phyloP scores from a whole-genome alignment of 1,140 invertebrate species.

The Neelides sp. region DNA sequence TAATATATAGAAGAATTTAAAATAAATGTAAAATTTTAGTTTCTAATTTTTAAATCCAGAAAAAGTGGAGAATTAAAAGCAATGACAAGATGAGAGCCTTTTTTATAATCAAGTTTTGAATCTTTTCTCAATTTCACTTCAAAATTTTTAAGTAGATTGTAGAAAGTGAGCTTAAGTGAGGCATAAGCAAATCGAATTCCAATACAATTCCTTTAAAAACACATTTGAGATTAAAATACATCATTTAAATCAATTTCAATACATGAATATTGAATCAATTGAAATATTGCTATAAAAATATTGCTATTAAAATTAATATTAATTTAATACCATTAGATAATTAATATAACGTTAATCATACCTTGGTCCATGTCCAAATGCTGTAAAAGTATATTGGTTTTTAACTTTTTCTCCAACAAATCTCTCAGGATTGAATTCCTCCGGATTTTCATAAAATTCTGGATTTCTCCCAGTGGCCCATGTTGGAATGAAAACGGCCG shows the following conservation, averaged over 20 bases:
- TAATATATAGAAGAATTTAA: too few relatives aligned
- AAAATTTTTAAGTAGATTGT: slow-evolving; percentile 17
- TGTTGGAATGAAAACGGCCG: slow-evolving; percentile 8
- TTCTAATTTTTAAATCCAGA: slow-evolving; percentile 13
- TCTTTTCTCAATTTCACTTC: slow-evolving; percentile 12
- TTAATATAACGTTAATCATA: too few relatives aligned
- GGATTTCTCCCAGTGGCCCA: slow-evolving; percentile 54
- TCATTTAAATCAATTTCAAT: neutral
- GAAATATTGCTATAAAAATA: neutral
- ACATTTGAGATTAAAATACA: slow-evolving; percentile 8
- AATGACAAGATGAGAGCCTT: slow-evolving; percentile 8
- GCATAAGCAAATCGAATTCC: slow-evolving; percentile 26
- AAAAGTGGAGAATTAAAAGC: slow-evolving; percentile 14
- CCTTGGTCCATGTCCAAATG: slow-evolving; percentile 15
- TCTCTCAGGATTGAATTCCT: slow-evolving; percentile 77
- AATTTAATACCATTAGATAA: too few relatives aligned
- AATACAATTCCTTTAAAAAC: slow-evolving; percentile 16
- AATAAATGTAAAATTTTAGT: too few relatives aligned
- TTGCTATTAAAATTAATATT: too few relatives aligned
- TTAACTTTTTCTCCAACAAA: slow-evolving; percentile 60
- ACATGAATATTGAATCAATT: neutral
- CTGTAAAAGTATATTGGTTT: slow-evolving; percentile 13
- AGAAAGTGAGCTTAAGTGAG: slow-evolving; percentile 16
- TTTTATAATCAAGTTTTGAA: slow-evolving; percentile 18
- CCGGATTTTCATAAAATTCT: slow-evolving; percentile 67